phyloP scores from a whole-genome alignment of 2,113 vertebrate species.

The Condylura cristata region DNA sequence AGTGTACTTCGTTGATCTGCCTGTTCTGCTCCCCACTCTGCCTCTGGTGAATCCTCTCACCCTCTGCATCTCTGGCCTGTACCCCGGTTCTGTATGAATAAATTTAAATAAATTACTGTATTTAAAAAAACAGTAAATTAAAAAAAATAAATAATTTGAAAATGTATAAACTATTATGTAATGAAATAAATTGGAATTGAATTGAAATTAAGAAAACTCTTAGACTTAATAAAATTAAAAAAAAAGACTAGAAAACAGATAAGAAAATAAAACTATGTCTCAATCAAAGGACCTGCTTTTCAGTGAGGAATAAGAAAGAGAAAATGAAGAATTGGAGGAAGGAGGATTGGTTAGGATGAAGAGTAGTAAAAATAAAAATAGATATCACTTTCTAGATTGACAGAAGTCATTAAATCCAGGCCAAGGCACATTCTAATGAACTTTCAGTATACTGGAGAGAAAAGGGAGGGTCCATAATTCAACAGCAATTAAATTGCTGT shows the following conservation, averaged over 20 bases:
- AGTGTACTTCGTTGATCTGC: no score
- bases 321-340: background rate
- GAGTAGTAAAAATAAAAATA: background rate
- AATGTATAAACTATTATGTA: background rate
- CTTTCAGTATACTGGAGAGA: background rate
- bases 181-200: background rate
- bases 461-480: background rate
- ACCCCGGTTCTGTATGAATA: no score
- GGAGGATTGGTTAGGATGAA: background rate
- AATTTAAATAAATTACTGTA: no score
- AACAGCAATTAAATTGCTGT: background rate
- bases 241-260: background rate
- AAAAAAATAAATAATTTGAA: no score
- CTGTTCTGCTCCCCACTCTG: no score
- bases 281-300: background rate
- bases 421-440: background rate
- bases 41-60: no score
- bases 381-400: background rate
- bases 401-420: background rate
- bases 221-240: background rate
- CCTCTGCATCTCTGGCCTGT: no score
- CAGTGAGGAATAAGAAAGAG: background rate
- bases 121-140: no score
- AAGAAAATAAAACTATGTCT: background rate
- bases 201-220: background rate